Base-by-base conservation (phyloP, 2,113 vertebrate species). In the Bos javanicus region DNA sequence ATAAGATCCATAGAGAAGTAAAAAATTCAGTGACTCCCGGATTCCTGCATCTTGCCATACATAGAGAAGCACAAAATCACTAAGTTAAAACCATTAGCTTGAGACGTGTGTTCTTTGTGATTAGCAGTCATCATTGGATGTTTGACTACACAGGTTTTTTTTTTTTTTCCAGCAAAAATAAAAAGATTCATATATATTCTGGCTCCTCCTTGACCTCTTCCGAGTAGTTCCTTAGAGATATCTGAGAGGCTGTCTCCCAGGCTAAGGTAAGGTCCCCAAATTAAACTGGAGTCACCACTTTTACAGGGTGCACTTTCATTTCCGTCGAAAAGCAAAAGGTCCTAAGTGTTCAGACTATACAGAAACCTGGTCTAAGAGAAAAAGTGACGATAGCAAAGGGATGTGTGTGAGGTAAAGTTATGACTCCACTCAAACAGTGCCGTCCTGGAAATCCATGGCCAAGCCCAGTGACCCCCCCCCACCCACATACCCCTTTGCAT, bases 381-480 rank as follows among this genome's bases (percentile, higher is more conserved):
- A 26, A 96, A 43, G 12, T 60, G 39, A 62, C 16, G 57, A 33
- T 33, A 60, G 88, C 21, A 74, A 76, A 97, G 19, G 52, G n/a
- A 43, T 84, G 33, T 43, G 0, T 48, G 2, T 78, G 86, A 71
- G 39, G 12, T 74, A 36, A 56, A 94, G 52, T 76, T 84, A 36
- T 28, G 54, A 84, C 28, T 85, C 30, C 10, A 57, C 36, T 30
- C 54, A 64, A 92, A 60, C 33, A 60, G 76, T 46, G 14, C 2
- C 36, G 7, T 97, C 36, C 91, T 81, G 43, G 33, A 94, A 67
- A 21, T 90, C 7, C 57, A 59, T 28, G 92, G 43, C 71, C 33
- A 19, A 71, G 21, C 39, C 5, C 26, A 93, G 52, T 15, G 67
- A 59, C 13, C 28, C 0, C 36, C 36, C 21, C 36, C 26, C 39